These are phyloP conservation scores for Lasioglossum albipes DNA, from an alignment of 1,140 invertebrate genomes.

Conservation along the genomic window DNA sequence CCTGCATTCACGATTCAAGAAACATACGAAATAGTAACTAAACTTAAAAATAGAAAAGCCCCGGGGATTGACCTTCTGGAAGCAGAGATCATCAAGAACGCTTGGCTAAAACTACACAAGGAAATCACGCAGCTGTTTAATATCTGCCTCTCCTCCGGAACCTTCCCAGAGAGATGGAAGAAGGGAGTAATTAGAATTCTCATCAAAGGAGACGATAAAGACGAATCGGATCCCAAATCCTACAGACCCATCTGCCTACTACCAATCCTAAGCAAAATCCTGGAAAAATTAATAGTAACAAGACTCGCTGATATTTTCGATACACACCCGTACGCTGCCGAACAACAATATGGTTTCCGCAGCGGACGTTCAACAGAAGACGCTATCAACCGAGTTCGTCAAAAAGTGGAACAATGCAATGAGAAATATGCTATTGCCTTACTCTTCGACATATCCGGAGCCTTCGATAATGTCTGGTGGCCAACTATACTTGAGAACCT, in stretches of 20 bases:
- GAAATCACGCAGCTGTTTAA: slow-evolving; percentile 41
- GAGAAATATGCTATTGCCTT: slow-evolving; percentile 57
- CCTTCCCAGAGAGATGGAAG: slow-evolving; percentile 56
- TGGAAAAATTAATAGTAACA: slow-evolving; percentile 52
- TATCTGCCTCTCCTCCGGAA: slow-evolving; percentile 10
- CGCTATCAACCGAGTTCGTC: slow-evolving; percentile 12
- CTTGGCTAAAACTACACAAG: background rate
- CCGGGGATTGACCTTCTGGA: slow-evolving; percentile 41
- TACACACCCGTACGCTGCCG: background rate
- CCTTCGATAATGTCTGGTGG: slow-evolving; percentile 75
- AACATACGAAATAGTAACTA: background rate
- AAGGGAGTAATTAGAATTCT: slow-evolving; percentile 37
- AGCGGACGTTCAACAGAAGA: slow-evolving; percentile 17
- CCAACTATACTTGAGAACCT: slow-evolving; percentile 16
- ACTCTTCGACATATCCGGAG: slow-evolving; percentile 75
- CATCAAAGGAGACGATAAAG: slow-evolving; percentile 56
- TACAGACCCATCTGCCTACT: slow-evolving; percentile 64
- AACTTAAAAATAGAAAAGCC: slow-evolving; percentile 28
- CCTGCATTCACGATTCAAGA: background rate
- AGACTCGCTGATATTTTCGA: slow-evolving; percentile 11
- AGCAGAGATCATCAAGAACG: slow-evolving; percentile 13
- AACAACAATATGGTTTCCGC: slow-evolving; percentile 30
- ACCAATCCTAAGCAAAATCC: slow-evolving; percentile 57
- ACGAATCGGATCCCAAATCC: slow-evolving; percentile 38
- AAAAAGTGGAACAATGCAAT: background rate